Evolutionary conservation across 2,888 invertebrate species (phyloP), one percentile per base, ranked within the genome.

Genomic region (Erebia palarica): DNA sequence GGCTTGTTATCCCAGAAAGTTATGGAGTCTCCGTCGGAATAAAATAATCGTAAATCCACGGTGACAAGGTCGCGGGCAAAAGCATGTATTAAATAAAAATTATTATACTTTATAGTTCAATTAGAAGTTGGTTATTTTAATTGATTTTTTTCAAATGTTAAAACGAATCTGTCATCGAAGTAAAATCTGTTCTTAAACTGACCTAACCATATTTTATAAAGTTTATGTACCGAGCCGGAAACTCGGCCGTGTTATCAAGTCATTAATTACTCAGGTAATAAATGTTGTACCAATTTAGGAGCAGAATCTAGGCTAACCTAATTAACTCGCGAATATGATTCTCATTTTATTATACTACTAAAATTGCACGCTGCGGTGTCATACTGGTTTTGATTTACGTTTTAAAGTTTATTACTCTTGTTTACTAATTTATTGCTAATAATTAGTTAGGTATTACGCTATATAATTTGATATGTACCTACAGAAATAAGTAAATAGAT

Each of bases 301-400:
- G 13, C 53, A 42, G 53, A 61, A 68, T 68, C 59, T 67, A 59
- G 67, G 61, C 61, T 61, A 68, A 59, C 61, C 68, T 61, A 68
- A 68, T 68, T 68, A 68, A 55, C 36, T 18, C 42, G 61, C 51
- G 21, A 65, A 65, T 70, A 60, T 60, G 27, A 70, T 42, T 58
- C 21, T 70, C 51, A 60, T 65, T 70, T 70, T 70, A 70, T 60
- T 60, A 70, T 65, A 51, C 42, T 21, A 18, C 53, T 70, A 70
- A 65, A 70, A 65, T 58, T 65, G 60, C 42, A 59, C 60, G 51
- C 14, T 21, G 58, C 36, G 51, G 70, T 70, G 70, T 65, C 70
- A 60, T 44, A 44, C 27, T 49, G 59, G 1, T 14, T 49, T 42
- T 65, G 59, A 70, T 70, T 70, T 60, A 73, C 66, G 59, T 11